A percentile compares a stretch with the other conserved stretches of the same genome.
phyloP scores from a whole-genome alignment of 2,113 vertebrate species.

The Saccopteryx bilineata region DNA sequence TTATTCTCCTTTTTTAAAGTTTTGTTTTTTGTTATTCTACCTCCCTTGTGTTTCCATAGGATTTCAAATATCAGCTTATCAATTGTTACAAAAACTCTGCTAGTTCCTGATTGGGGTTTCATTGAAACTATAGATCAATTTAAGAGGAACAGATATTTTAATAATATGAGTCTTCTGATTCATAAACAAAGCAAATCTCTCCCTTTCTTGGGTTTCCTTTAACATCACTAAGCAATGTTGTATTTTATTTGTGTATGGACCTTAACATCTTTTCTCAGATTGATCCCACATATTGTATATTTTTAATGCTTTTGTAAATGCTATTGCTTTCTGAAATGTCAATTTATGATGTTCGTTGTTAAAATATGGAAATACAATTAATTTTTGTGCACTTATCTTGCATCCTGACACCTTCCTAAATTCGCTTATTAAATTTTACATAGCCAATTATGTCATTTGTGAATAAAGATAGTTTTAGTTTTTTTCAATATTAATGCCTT shows the following conservation, averaged over 20 bases:
- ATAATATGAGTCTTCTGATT: neutral
- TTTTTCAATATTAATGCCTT: neutral
- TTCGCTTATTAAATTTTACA: conserved; percentile 17
- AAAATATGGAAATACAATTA: neutral
- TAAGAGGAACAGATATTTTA: conserved; percentile 28
- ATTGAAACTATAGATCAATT: neutral
- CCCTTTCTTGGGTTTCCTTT: neutral
- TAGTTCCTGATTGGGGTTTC: neutral
- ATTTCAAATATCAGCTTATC: neutral
- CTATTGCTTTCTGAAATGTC: neutral
- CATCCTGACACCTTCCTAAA: neutral
- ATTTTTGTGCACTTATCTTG: neutral
- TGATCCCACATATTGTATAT: neutral
- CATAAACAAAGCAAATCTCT: neutral
- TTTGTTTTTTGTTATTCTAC: conserved; percentile 7
- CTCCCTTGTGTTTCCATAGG: neutral
- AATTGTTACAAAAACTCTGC: neutral
- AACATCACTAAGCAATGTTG: conserved; percentile 15
- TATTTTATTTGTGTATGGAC: neutral
- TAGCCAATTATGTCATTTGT: neutral
- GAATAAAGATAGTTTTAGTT: neutral
- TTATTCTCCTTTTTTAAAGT: neutral
- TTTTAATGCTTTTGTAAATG: neutral
- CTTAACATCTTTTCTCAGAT: conserved; percentile 24
- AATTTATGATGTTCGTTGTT: conserved; percentile 32